Conservation (phyloP, 2,888 invertebrate genomes). For the Cryptophagus acutangulus region DNA sequence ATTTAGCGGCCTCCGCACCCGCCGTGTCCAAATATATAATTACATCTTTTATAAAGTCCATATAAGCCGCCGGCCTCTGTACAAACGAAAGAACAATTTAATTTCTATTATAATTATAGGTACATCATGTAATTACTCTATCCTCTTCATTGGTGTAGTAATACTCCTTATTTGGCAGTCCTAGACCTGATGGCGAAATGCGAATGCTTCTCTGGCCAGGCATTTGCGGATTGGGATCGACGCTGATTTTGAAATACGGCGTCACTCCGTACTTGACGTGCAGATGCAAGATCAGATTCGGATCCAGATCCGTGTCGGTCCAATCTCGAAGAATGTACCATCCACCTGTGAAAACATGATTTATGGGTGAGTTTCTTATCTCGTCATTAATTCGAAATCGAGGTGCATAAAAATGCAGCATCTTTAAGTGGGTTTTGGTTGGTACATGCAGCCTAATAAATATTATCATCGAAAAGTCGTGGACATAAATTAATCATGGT, state of each 20-base stretch:
- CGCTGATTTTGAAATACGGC: constrained; percentile 52
- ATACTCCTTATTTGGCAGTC: constrained; percentile 52
- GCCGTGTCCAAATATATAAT: constrained; percentile 49
- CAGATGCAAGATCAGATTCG: constrained; percentile 43
- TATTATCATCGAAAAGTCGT: too few relatives aligned
- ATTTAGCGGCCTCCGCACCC: constrained; percentile 47
- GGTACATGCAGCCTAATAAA: too few relatives aligned
- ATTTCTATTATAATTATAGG: background rate
- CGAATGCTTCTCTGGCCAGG: constrained; percentile 50
- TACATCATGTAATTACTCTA: constrained; percentile 39
- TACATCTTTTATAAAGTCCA: constrained; percentile 50
- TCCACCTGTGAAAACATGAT: constrained; percentile 47
- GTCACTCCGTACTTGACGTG: constrained; percentile 50
- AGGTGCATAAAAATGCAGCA: too few relatives aligned
- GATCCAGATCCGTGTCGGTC: constrained; percentile 45
- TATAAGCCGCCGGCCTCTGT: constrained; percentile 51
- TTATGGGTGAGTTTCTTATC: too few relatives aligned
- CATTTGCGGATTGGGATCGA: constrained; percentile 50
- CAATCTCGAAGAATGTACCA: constrained; percentile 51
- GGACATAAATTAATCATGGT: too few relatives aligned
- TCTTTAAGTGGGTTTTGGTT: too few relatives aligned
- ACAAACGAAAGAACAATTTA: constrained; percentile 21
- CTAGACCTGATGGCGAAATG: constrained; percentile 53
- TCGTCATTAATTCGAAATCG: too few relatives aligned
- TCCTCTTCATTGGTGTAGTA: constrained; percentile 48